Base-by-base conservation (phyloP, 2,797 vertebrate genomes). In the Setipinna tenuifilis region DNA sequence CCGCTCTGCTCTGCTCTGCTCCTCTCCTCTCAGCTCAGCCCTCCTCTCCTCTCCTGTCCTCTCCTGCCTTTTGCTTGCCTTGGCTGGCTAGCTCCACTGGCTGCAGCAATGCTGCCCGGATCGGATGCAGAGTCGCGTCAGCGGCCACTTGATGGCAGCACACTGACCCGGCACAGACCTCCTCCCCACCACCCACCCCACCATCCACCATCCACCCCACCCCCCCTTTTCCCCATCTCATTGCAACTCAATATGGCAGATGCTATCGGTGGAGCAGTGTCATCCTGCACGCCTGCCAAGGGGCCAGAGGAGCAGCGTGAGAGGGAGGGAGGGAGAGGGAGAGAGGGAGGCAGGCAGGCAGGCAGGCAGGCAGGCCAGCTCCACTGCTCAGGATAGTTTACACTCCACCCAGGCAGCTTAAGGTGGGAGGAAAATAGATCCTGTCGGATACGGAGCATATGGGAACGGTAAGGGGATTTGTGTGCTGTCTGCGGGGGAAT, bases 101-200 rank as follows among this genome's bases (percentile, higher is more conserved):
- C 25, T 31, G 25, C 19, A 19, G 65, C 65, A 31, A 12, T 68
- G 11, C 65, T 31, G 2, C 58, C 12, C 48, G 6, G 6, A 50
- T 50, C 50, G 58, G 58, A 59, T 59, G 58, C 58, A 21, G 19
- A 21, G 58, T 21, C 65, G 19, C 59, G 71, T 6, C 3, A 89
- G 9, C 4, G 84, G 35, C 94, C 95, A 94, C 93, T 91, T 89
- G 92, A 88, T 93, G 95, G 94, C 93, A 94, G 92, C 90, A 89
- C 87, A 88, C 84, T 86, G 58, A 90, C 62, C 75, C 65, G 85
- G 85, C 65, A 90, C 78, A 78, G 71, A 44, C 31, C 71, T 44
- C 28, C 6, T 5, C 57, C 10, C 2, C 19, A 0, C 17, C 4
- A 81, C 6, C 50, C 50, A 54, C 14, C 50, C 54, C 28, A 58